A percentile compares a stretch with the other conserved stretches of the same genome.
Evolutionary conservation across 1,140 invertebrate species (phyloP).

Genomic region (Drosophila chauvacae): DNA sequence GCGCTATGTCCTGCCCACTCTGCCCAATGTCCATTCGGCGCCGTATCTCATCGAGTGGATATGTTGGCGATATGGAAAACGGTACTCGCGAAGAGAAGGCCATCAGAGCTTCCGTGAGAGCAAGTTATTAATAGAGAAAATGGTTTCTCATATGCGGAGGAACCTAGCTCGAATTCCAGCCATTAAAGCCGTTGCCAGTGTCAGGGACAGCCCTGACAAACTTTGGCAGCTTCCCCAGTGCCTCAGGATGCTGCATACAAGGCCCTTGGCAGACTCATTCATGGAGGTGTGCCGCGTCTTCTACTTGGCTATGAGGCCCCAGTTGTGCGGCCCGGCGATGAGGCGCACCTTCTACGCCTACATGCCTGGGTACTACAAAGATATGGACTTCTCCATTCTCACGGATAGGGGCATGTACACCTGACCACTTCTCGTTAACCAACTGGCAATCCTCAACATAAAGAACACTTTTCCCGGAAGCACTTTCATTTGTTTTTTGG

Average conservation of each 20-base stretch:
- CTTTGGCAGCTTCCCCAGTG: not conserved
- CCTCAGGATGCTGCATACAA: not conserved
- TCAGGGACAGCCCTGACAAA: not conserved
- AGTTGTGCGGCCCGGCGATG: not conserved
- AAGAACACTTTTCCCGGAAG: conserved; percentile 2
- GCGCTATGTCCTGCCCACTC: conserved; percentile 58
- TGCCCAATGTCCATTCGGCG: conserved; percentile 59
- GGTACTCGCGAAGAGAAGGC: conserved; percentile 37
- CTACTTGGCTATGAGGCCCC: conserved; percentile 34
- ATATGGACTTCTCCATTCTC: conserved; percentile 16
- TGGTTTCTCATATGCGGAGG: conserved; percentile 1
- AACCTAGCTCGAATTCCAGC: conserved; percentile 4
- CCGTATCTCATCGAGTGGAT: conserved; percentile 71
- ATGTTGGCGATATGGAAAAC: conserved; percentile 57
- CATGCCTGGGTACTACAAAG: conserved; percentile 23
- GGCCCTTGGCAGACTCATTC: conserved; percentile 30
- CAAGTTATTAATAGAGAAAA: conserved; percentile 8
- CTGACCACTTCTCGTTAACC: not conserved
- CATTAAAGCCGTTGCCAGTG: too few species aligned
- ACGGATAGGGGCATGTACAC: too few species aligned
- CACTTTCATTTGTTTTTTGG: not conserved
- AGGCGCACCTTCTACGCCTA: conserved; percentile 51
- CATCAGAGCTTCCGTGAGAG: not conserved
- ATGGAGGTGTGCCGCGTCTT: conserved; percentile 42
- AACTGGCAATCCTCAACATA: not conserved